Conservation (phyloP, 2,113 vertebrate species). For the Forbesichthys agassizii region DNA sequence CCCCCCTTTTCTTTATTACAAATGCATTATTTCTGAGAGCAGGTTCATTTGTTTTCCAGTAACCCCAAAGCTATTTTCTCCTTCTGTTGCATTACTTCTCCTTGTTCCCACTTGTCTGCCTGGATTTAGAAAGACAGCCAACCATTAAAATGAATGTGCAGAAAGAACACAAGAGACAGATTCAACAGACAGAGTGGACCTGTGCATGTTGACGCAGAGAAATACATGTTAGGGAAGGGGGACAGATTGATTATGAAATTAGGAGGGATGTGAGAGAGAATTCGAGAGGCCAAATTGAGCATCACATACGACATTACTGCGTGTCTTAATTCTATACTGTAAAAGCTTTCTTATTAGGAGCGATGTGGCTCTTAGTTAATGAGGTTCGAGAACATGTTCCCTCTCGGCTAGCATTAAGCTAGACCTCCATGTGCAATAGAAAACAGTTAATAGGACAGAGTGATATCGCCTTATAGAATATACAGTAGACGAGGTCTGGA, state of each 20-base stretch:
- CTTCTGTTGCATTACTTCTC: too few species aligned
- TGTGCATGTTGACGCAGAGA: conserved; percentile 39
- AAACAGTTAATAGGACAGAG: conserved; percentile 12
- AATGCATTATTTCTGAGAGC: too few species aligned
- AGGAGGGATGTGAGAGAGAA: conserved; percentile 52
- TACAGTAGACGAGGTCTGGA: too few species aligned
- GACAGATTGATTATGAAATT: conserved; percentile 62
- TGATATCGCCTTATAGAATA: too few species aligned
- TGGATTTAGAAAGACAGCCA: background rate
- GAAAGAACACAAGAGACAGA: conserved; percentile 24
- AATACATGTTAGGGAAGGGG: conserved; percentile 25
- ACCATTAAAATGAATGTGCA: conserved; percentile 14
- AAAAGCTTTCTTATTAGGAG: conserved; percentile 75
- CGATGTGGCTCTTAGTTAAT: conserved; percentile 55
- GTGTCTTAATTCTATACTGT: conserved; percentile 72
- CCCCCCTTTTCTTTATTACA: too few species aligned
- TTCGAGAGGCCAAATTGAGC: conserved; percentile 64
- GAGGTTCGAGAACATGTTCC: conserved; percentile 54
- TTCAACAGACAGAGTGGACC: conserved; percentile 31
- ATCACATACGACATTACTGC: conserved; percentile 67
- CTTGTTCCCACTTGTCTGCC: too few species aligned
- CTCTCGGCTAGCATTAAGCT: conserved; percentile 52
- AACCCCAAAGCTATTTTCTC: too few species aligned
- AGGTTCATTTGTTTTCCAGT: too few species aligned
- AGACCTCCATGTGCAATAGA: conserved; percentile 34